Evolutionary conservation across 2,888 invertebrate species (phyloP).

Genomic region (Oasisia sp.): DNA sequence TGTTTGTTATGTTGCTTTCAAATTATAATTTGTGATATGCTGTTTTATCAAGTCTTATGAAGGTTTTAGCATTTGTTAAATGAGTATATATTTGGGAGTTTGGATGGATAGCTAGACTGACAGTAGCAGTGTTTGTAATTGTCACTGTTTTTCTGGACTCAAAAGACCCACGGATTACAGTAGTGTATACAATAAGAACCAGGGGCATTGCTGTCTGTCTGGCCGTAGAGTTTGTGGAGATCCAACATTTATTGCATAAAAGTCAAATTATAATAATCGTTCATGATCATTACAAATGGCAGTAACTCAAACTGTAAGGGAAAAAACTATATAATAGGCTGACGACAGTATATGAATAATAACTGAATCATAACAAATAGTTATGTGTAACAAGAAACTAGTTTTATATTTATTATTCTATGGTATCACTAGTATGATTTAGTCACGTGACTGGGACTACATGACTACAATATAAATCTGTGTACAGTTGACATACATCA

Average conservation of each 20-base stretch:
- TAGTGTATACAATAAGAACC: too few relatives aligned
- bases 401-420: neutral
- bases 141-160: too few relatives aligned
- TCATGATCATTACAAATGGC: neutral
- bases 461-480: neutral
- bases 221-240: too few relatives aligned
- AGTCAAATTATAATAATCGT: too few relatives aligned
- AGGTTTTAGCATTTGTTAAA: neutral
- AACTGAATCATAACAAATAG: neutral
- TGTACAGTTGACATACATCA: too few relatives aligned
- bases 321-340: neutral
- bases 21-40: neutral
- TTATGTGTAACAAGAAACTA: neutral
- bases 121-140: too few relatives aligned
- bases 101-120: too few relatives aligned
- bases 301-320: neutral
- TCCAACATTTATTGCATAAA: neutral
- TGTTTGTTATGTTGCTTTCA: neutral
- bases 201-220: too few relatives aligned
- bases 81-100: too few relatives aligned
- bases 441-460: neutral
- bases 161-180: too few relatives aligned
- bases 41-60: neutral
- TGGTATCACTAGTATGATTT: neutral
- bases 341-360: neutral